A percentile compares a stretch with the other conserved stretches of the same genome.
These are phyloP conservation scores for Hyposoter dolosus DNA, from an alignment of 2,888 invertebrate genomes.

Conservation along the genomic window DNA sequence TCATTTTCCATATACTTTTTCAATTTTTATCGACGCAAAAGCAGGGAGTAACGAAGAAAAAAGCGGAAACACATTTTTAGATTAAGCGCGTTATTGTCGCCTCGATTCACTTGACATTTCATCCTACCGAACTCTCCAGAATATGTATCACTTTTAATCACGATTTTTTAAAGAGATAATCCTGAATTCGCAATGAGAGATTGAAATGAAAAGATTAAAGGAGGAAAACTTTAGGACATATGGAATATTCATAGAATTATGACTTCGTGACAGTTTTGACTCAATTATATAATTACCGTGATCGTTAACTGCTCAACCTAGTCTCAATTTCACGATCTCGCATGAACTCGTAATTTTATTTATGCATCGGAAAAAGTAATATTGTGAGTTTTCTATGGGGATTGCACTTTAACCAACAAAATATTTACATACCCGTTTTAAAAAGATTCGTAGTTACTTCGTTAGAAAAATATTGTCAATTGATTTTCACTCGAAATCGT, in stretches of 20 bases:
- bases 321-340: neutral
- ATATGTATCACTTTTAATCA: neutral
- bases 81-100: neutral
- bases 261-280: neutral
- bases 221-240: neutral
- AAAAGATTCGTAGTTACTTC: neutral
- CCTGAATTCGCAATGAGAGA: neutral
- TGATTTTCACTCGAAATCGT: conserved; percentile 13
- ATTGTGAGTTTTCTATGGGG: neutral
- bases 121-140: neutral
- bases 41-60: neutral
- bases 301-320: neutral
- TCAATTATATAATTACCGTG: neutral
- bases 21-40: neutral
- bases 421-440: neutral
- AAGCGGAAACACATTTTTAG: neutral
- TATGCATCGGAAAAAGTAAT: neutral
- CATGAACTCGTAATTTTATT: neutral
- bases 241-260: conserved; percentile 1
- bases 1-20: neutral
- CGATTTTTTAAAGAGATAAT: neutral
- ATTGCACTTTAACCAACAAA: neutral
- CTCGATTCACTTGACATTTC: neutral
- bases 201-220: neutral
- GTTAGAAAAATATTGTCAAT: conserved; percentile 21